Conservation (phyloP, 2,797 vertebrate genomes). For the Acanthurus lineatus region DNA sequence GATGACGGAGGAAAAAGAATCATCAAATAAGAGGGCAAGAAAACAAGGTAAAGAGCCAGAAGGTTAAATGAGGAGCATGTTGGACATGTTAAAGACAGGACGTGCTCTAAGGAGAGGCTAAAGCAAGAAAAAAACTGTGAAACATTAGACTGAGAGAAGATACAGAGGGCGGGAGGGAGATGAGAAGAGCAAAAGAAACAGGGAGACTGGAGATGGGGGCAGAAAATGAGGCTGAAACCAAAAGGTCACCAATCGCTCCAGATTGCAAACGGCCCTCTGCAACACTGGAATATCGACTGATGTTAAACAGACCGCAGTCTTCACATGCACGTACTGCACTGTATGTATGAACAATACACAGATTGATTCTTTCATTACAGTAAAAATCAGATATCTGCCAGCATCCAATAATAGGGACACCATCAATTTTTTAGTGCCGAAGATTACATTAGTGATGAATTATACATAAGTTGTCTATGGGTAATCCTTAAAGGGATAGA, state of each 20-base stretch:
- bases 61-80: neutral
- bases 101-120: neutral
- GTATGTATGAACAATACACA: constrained; percentile 14
- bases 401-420: constrained; percentile 18
- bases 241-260: constrained; percentile 68
- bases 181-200: constrained; percentile 34
- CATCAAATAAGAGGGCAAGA: neutral
- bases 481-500: constrained; percentile 24
- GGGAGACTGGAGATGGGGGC: constrained; percentile 25
- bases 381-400: constrained; percentile 34
- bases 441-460: constrained; percentile 55
- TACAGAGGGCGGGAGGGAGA: constrained; percentile 20
- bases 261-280: constrained; percentile 46
- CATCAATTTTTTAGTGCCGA: constrained; percentile 58
- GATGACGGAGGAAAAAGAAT: constrained; percentile 8
- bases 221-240: constrained; percentile 53
- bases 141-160: constrained; percentile 1
- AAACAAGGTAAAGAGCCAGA: constrained; percentile 23
- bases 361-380: constrained; percentile 27
- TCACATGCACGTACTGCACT: neutral
- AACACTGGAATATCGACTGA: constrained; percentile 57
- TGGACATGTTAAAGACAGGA: constrained; percentile 11
- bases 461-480: constrained; percentile 39
- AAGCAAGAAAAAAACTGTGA: neutral
- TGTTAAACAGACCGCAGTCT: constrained; percentile 42